Conservation (phyloP, 2,797 vertebrate genomes). For the Sebastolobus alascanus region DNA sequence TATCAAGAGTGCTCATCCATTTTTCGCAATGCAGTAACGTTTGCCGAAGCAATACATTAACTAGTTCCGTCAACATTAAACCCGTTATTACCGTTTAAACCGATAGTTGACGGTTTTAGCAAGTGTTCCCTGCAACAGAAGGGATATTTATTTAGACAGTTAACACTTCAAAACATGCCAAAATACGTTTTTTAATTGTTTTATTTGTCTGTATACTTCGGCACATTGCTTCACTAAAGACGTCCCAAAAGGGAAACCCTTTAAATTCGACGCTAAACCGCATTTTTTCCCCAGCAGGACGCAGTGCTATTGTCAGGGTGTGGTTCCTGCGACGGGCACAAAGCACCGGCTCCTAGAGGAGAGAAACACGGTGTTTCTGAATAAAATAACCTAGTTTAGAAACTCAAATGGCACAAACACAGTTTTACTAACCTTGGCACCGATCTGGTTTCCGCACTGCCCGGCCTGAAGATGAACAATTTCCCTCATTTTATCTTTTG, state of each 20-base stretch:
- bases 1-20: not conserved
- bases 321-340: conserved; percentile 68
- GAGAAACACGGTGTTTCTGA: not conserved
- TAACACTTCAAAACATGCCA: not conserved
- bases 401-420: rapidly evolving
- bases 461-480: conserved; percentile 90
- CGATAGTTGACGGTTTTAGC: rapidly evolving
- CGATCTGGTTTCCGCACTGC: conserved; percentile 89
- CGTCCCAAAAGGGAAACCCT: rapidly evolving
- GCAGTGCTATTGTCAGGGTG: conserved; percentile 65
- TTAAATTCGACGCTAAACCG: rapidly evolving
- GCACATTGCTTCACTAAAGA: rapidly evolving
- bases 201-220: not conserved
- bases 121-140: rapidly evolving
- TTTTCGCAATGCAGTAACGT: not conserved
- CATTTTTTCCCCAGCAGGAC: not conserved
- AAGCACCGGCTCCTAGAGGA: conserved; percentile 27
- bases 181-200: not conserved
- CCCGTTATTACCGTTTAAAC: not conserved
- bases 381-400: rapidly evolving
- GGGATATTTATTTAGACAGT: not conserved
- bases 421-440: conserved; percentile 83
- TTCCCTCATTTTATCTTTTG: conserved; percentile 82
- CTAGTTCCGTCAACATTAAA: not conserved
- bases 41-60: too few species aligned